Evolutionary conservation across 2,797 vertebrate genomes (phyloP), one percentile per base, ranked within the genome.

Genomic region (Lagocephalus sceleratus): DNA sequence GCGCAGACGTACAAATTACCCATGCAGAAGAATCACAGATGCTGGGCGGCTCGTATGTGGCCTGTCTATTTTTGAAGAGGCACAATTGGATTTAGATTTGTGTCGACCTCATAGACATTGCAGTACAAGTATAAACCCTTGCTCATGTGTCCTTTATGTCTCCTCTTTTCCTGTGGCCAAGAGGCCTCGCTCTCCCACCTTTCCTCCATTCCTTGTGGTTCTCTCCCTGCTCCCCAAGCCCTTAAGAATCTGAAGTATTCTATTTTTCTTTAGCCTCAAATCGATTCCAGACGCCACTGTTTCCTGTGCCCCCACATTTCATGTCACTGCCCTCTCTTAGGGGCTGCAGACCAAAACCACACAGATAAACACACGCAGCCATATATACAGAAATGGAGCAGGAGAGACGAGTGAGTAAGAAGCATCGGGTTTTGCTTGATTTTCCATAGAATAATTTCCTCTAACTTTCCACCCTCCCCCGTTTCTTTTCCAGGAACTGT

Each of bases 241-340:
- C 12, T 14, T 73, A 89, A 89, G 87, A 91, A 91, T 91, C 79
- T 51, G n/a, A 90, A 80, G 66, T 76, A 91, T 92, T 88, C 89
- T 85, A 89, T 89, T 90, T 89, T 91, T 76, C 82, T 86, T 87
- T 78, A 57, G 78, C 83, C 85, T 88, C 77, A 89, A 89, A 91
- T 91, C 85, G 82, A 81, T 89, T 90, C 90, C 90, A 92, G 90
- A 91, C 85, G 72, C 82, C 71, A 72, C 53, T 48, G 62, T 86
- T 90, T 91, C 89, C 90, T 90, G 87, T 75, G 55, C 47, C 67
- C 64, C 60, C 38, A 14, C 44, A 22, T 21, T 8, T 29, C 23
- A n/a, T 47, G 35, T 45, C 43, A 29, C 41, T 66, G 23, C 52
- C 64, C 68, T 79, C 78, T 73, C 78, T 57, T 5, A 47, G 60